phyloP scores from a whole-genome alignment of 1,140 invertebrate species.

The Bombus confusus region DNA sequence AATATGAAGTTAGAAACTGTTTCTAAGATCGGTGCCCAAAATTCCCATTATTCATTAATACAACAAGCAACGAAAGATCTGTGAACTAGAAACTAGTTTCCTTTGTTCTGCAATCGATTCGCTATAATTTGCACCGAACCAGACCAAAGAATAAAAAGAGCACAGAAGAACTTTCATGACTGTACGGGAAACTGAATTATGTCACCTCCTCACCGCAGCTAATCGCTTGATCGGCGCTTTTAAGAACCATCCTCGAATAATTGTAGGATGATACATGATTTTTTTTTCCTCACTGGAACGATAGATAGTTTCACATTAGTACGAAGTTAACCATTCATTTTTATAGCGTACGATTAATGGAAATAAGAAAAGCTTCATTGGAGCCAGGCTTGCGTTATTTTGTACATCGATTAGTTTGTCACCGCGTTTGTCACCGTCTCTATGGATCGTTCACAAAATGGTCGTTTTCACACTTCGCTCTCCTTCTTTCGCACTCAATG shows the following conservation, averaged over 20 bases:
- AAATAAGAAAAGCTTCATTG: neutral
- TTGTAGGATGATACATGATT: neutral
- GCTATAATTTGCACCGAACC: neutral
- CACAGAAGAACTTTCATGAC: neutral
- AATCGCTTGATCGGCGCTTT: slow-evolving; percentile 46
- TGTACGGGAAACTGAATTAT: neutral
- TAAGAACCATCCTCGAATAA: neutral
- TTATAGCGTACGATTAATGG: neutral
- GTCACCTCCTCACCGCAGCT: slow-evolving; percentile 31
- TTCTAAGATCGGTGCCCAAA: neutral
- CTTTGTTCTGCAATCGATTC: neutral
- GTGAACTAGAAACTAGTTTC: neutral
- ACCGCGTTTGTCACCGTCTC: neutral
- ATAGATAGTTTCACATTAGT: neutral
- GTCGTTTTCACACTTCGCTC: neutral
- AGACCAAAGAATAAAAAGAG: neutral
- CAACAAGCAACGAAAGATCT: no score
- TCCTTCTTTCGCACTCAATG: neutral
- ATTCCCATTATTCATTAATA: neutral
- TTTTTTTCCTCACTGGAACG: neutral
- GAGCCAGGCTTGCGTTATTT: slow-evolving; percentile 16
- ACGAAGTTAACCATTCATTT: neutral
- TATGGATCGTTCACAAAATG: slow-evolving; percentile 19
- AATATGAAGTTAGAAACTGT: no score
- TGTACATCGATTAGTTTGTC: neutral